phyloP scores from a whole-genome alignment of 2,888 invertebrate species.

The Cryptophagus acutangulus region DNA sequence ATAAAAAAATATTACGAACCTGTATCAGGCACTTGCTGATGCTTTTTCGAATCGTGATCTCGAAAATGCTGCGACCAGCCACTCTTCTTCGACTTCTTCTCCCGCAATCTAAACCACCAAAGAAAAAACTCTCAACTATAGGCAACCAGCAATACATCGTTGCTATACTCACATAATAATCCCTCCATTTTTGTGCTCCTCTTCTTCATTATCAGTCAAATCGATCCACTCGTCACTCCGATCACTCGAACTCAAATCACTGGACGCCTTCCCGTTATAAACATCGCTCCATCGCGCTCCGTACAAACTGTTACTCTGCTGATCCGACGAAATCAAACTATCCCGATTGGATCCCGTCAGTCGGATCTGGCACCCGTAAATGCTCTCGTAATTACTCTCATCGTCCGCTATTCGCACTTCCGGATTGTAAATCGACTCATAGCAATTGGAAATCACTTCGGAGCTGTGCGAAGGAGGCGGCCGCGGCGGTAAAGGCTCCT shows the following conservation, averaged over 20 bases:
- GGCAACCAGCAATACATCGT: neutral
- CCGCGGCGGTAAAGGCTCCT: constrained; percentile 50
- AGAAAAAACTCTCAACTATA: neutral
- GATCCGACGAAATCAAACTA: constrained; percentile 56
- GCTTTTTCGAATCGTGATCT: constrained; percentile 59
- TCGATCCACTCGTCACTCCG: constrained; percentile 66
- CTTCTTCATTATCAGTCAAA: constrained; percentile 55
- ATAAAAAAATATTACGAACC: too few species aligned
- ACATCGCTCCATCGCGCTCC: constrained; percentile 42
- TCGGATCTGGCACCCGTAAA: constrained; percentile 32
- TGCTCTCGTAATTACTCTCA: constrained; percentile 33
- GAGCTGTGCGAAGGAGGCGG: constrained; percentile 42
- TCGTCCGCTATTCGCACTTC: constrained; percentile 17
- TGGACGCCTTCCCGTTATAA: constrained; percentile 50
- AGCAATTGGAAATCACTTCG: constrained; percentile 56
- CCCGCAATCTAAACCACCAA: constrained; percentile 48
- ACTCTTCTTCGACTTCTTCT: constrained; percentile 51
- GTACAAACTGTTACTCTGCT: constrained; percentile 59
- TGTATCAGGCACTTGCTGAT: too few species aligned
- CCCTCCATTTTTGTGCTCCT: constrained; percentile 49
- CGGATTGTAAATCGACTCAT: constrained; percentile 52
- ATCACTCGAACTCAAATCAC: constrained; percentile 57
- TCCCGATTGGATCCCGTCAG: constrained; percentile 34
- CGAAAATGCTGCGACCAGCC: constrained; percentile 63
- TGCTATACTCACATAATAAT: constrained; percentile 56